These are phyloP conservation scores for Fratercula arctica DNA, from an alignment of 2,797 vertebrate genomes.

Conservation along the genomic window DNA sequence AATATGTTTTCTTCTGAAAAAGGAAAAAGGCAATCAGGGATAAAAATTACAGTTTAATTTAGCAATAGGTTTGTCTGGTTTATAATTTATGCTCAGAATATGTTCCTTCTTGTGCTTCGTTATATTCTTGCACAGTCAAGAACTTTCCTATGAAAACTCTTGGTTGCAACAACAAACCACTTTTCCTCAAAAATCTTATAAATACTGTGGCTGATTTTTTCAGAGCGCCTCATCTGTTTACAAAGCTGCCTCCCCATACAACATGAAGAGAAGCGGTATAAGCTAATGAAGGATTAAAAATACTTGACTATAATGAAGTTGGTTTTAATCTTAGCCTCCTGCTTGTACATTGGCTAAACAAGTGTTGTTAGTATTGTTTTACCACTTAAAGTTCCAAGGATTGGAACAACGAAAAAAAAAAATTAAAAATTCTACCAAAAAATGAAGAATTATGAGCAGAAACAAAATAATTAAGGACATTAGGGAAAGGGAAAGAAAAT, in stretches of 20 bases:
- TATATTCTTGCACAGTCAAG: neutral
- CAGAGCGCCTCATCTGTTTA: neutral
- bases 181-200: neutral
- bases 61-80: neutral
- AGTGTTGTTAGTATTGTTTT: neutral
- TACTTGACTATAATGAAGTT: neutral
- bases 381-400: neutral
- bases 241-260: neutral
- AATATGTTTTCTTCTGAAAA: neutral
- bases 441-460: neutral
- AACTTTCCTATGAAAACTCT: neutral
- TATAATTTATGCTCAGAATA: neutral
- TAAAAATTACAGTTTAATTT: neutral
- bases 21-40: neutral
- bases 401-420: neutral
- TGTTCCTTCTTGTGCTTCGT: neutral
- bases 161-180: too few species aligned
- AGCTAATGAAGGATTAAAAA: neutral
- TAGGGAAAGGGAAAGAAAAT: neutral
- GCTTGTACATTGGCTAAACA: neutral
- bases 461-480: neutral
- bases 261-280: neutral
- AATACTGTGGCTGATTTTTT: neutral
- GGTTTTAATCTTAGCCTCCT: neutral
- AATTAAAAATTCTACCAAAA: neutral